Percentiles rank a stretch among this genome's conserved stretches.
These are phyloP conservation scores for Myrmecobius fasciatus DNA, from an alignment of 2,113 vertebrate genomes.

Conservation along the genomic window DNA sequence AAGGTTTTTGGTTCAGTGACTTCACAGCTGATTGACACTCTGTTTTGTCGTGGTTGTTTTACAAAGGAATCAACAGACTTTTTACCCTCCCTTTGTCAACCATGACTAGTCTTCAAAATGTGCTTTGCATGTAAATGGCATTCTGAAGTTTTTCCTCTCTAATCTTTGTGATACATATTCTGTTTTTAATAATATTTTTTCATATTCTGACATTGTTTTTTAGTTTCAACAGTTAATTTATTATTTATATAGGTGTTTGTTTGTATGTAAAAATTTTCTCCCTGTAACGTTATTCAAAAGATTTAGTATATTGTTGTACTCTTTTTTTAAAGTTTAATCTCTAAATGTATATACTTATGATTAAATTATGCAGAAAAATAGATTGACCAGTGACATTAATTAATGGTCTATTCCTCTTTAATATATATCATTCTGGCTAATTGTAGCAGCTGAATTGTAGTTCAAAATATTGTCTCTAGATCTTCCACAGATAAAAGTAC, in stretches of 20 bases:
- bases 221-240: background rate
- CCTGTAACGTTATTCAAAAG: background rate
- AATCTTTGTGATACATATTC: background rate
- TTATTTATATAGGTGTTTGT: background rate
- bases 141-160: background rate
- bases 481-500: too few relatives aligned
- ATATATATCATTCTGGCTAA: too few relatives aligned
- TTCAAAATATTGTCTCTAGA: too few relatives aligned
- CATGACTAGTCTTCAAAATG: background rate
- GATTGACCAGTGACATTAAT: background rate
- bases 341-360: background rate
- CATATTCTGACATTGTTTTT: background rate
- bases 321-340: background rate
- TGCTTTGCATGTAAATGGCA: background rate
- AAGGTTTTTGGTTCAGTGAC: background rate
- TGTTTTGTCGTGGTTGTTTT: background rate
- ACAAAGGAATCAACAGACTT: background rate
- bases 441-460: too few relatives aligned
- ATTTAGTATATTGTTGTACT: background rate
- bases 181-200: background rate
- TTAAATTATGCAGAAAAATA: background rate
- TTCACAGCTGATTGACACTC: background rate
- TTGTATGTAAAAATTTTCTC: background rate
- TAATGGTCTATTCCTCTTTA: too few relatives aligned
- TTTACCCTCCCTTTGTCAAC: background rate